Base-by-base conservation (phyloP, 1,140 invertebrate species). In the Mycetomoellerius zeteki region DNA sequence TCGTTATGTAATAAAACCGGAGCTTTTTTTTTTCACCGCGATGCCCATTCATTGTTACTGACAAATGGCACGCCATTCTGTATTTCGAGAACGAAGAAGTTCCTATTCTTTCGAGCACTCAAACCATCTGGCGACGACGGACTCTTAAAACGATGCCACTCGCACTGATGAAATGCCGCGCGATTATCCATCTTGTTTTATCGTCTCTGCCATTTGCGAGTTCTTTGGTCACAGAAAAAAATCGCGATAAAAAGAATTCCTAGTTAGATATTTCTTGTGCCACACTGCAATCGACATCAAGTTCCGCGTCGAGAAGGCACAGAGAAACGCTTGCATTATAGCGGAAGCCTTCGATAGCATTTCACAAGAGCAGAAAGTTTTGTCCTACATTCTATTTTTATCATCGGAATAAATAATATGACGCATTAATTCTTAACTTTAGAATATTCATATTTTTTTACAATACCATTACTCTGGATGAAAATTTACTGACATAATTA, bases 141-240 rank as follows among this genome's bases (percentile, higher is more conserved):
- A 80, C 27, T 50, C 24, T 80, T n/a, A 12, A 67, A 67, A 67
- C 27, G 43, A 60, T 21, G 52, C 2, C 14, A 27, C 47, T 50
- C 3, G 67, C 10, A 10, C 50, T 58, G 54, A 76, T 43, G 60
- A 16, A 14, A 37, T 21, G 64, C 64, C 30, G 7, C 14, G 30
- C 47, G 77, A 81, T 81, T 69, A 81, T 71, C 7, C 58, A 54
- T 43, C 54, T 75, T 54, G 16, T 33, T 62, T 77, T 77, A 76
- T 43, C 21, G 21, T 62, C 37, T 50, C 76, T 6, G 16, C n/a
- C 16, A 33, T 21, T 16, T 10, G 37, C 21, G 14, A 30, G 47
- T 80, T 54, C 64, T 71, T 80, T 80, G 52, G 21, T 43, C 14
- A 30, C n/a, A 5, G 12, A 54, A 37, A 54, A 80, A 69, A 54